Conservation (phyloP, 92 coral and sea anemone genomes). For the Palythoa caribaeorum region DNA sequence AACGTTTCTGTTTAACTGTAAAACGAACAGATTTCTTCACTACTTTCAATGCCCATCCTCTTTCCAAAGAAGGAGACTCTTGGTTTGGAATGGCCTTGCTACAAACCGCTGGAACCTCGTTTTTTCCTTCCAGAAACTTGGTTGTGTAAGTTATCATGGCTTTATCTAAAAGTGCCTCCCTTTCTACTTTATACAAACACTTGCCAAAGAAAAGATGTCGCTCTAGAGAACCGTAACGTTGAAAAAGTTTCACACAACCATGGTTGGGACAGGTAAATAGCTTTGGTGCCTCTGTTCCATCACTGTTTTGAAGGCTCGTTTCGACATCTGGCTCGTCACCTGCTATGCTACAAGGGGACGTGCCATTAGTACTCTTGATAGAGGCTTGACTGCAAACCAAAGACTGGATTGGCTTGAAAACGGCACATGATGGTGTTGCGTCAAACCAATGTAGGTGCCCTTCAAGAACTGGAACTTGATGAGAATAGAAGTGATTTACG, state of each 20-base stretch:
- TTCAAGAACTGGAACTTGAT: too few species aligned
- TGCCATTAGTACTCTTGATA: too few species aligned
- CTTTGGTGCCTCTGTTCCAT: neutral
- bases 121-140: conserved; percentile 22
- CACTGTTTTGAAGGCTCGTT: neutral
- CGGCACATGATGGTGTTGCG: too few species aligned
- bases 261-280: conserved; percentile 33
- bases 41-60: conserved; percentile 7
- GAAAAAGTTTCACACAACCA: conserved; percentile 36
- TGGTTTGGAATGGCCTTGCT: too few species aligned
- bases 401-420: too few species aligned
- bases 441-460: too few species aligned
- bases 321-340: neutral
- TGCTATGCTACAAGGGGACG: too few species aligned
- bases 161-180: conserved; percentile 30
- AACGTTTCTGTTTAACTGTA: neutral
- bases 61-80: neutral
- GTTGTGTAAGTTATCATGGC: neutral
- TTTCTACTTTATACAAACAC: conserved; percentile 17
- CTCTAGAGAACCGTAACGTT: conserved; percentile 32
- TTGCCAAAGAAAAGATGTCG: conserved; percentile 40
- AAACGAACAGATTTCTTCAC: neutral
- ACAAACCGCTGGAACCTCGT: neutral
- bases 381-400: too few species aligned
- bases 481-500: too few species aligned